Percentiles rank a stretch among this genome's conserved stretches.
Evolutionary conservation across 2,113 vertebrate species (phyloP).

Genomic region (Isurus oxyrinchus): DNA sequence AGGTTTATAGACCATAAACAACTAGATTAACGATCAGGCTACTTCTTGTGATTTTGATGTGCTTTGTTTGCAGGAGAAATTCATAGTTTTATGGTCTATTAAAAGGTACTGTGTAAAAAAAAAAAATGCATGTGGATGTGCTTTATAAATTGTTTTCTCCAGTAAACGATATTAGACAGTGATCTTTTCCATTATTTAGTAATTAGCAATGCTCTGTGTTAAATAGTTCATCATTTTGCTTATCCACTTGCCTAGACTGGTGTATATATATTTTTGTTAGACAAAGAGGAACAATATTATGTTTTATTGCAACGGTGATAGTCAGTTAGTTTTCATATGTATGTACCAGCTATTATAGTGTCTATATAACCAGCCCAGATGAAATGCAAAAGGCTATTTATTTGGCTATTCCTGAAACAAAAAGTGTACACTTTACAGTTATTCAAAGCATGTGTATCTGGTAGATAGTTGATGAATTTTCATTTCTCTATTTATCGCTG

Average conservation of each 20-base stretch:
- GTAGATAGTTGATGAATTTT: slow-evolving; percentile 57
- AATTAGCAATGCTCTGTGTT: slow-evolving; percentile 73
- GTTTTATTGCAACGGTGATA: slow-evolving; percentile 45
- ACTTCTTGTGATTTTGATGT: slow-evolving; percentile 21
- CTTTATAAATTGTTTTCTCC: slow-evolving; percentile 54
- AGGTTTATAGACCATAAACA: slow-evolving; percentile 28
- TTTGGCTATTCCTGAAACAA: slow-evolving; percentile 57
- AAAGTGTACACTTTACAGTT: slow-evolving; percentile 48
- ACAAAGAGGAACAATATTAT: slow-evolving; percentile 63
- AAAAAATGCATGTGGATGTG: slow-evolving; percentile 77
- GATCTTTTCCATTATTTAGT: slow-evolving; percentile 64
- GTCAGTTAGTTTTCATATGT: slow-evolving; percentile 14
- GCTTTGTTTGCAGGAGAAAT: slow-evolving; percentile 24
- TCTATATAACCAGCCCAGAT: slow-evolving; percentile 38
- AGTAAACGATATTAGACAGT: neutral
- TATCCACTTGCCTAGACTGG: slow-evolving; percentile 64
- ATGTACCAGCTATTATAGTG: slow-evolving; percentile 1
- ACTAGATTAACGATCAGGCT: neutral
- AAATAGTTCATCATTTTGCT: slow-evolving; percentile 66
- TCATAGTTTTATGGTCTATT: slow-evolving; percentile 38
- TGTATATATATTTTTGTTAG: slow-evolving; percentile 76
- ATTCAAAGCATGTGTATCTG: slow-evolving; percentile 47
- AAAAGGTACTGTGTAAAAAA: slow-evolving; percentile 63
- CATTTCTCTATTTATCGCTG: slow-evolving; percentile 60
- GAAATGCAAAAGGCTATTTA: slow-evolving; percentile 49